These are phyloP conservation scores for Lagria hirta DNA, from an alignment of 2,888 invertebrate species.

Conservation along the genomic window DNA sequence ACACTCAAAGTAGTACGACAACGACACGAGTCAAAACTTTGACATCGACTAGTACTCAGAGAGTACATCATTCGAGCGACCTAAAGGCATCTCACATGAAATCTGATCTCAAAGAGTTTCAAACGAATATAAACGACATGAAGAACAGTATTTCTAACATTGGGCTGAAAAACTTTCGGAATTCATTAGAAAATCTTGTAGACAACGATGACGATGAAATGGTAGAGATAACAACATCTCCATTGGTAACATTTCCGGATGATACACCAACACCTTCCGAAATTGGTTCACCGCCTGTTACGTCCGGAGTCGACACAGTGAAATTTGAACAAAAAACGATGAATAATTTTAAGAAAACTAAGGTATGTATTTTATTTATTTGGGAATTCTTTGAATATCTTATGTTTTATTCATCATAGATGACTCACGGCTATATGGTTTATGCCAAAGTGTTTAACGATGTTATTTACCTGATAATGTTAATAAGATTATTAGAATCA, in stretches of 20 bases:
- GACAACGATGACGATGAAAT: constrained; percentile 59
- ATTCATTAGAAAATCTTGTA: constrained; percentile 77
- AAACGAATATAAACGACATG: constrained; percentile 86
- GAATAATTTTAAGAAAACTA: constrained; percentile 75
- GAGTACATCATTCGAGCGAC: constrained; percentile 59
- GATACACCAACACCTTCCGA: constrained; percentile 69
- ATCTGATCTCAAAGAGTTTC: constrained; percentile 75
- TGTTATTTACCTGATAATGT: too few relatives aligned
- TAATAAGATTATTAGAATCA: too few relatives aligned
- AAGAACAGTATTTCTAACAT: constrained; percentile 62
- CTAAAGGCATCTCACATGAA: constrained; percentile 82
- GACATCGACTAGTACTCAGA: constrained; percentile 50
- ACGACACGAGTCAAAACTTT: constrained; percentile 57
- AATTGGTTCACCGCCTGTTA: constrained; percentile 51
- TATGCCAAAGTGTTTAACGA: background rate
- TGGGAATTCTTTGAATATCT: background rate
- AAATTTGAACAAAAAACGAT: constrained; percentile 84
- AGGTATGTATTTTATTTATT: constrained; percentile 54
- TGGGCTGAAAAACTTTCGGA: constrained; percentile 57
- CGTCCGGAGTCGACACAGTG: constrained; percentile 62
- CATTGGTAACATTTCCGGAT: constrained; percentile 80
- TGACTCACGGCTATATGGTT: background rate
- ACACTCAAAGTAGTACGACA: constrained; percentile 63
- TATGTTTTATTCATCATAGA: background rate
- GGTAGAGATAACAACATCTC: constrained; percentile 57